Evolutionary conservation across 2,113 vertebrate genomes (phyloP).

Genomic region (Perognathus longimembris): DNA sequence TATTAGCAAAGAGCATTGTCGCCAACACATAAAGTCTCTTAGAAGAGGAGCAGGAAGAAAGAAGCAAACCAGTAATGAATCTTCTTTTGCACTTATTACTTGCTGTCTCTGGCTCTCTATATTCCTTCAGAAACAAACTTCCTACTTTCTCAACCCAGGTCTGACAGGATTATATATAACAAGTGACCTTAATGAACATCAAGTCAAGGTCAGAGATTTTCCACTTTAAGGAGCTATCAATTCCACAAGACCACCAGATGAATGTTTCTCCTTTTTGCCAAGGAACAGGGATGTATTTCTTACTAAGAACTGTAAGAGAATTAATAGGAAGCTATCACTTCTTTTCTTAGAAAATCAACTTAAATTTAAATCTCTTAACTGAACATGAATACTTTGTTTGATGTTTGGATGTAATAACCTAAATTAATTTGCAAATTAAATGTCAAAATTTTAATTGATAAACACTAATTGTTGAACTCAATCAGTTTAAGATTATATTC

Average conservation of each 20-base stretch:
- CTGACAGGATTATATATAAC: conserved; percentile 56
- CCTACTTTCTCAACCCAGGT: background rate
- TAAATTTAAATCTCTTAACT: conserved; percentile 3
- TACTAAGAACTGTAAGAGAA: background rate
- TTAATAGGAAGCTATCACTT: background rate
- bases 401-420: background rate
- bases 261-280: conserved; percentile 3
- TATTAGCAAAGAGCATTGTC: background rate
- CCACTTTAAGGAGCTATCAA: conserved; percentile 58
- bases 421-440: conserved; percentile 39
- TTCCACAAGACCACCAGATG: background rate
- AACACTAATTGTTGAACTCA: background rate
- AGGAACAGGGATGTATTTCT: conserved; percentile 2
- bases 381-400: background rate
- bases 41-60: background rate
- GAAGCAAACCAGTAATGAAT: background rate
- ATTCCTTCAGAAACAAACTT: conserved; percentile 17
- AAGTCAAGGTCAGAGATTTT: conserved; percentile 54
- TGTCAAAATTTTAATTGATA: background rate
- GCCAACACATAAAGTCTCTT: background rate
- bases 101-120: background rate
- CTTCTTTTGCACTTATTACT: background rate
- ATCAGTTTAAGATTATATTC: background rate
- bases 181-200: conserved; percentile 50
- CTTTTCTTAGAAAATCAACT: conserved; percentile 17